Evolutionary conservation across 2,797 vertebrate species (phyloP), one percentile per base, ranked within the genome.

Genomic region (Nannoperca australis): DNA sequence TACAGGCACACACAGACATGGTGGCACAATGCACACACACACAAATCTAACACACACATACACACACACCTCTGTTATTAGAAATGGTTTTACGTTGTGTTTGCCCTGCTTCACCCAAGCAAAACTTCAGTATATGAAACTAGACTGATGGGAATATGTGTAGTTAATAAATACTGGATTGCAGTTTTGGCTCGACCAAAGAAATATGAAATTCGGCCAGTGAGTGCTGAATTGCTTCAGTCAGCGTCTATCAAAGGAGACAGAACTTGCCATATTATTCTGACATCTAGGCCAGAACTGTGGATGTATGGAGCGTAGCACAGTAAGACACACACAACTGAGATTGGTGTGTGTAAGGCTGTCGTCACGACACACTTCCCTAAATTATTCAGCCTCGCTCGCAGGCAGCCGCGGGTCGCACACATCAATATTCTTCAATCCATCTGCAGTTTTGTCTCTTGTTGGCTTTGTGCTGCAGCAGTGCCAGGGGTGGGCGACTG

Each of bases 311-410:
- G 88, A 61, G 87, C 13, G 17, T 36, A 75, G 80, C 86, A 75
- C 72, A 80, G 85, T 45, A 81, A 88, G 80, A 79, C 81, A 82
- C 85, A 83, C 85, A 76, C 81, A 88, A 89, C 85, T 51, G 86
- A 93, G 91, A 92, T 92, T 90, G 92, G 91, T 92, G 93, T 92
- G 92, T 88, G 91, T 93, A 88, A 82, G 90, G 84, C 79, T 93
- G 91, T 92, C 93, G 86, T 92, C 94, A 94, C 92, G 91, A 94
- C 93, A 95, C 94, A 94, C 92, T 93, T 94, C 87, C 87, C 87
- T 96, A 94, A 95, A 96, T 96, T 94, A 96, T 96, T 95, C 94
- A 95, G 94, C 93, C 91, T 92, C 81, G 93, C 95, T 95, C 49
- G 92, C 94, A 95, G 95, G 93, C 95, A 94, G 94, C 94, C 91